Evolutionary conservation across 2,888 invertebrate species (phyloP).

Genomic region (Brachypalpus laphriformis): DNA sequence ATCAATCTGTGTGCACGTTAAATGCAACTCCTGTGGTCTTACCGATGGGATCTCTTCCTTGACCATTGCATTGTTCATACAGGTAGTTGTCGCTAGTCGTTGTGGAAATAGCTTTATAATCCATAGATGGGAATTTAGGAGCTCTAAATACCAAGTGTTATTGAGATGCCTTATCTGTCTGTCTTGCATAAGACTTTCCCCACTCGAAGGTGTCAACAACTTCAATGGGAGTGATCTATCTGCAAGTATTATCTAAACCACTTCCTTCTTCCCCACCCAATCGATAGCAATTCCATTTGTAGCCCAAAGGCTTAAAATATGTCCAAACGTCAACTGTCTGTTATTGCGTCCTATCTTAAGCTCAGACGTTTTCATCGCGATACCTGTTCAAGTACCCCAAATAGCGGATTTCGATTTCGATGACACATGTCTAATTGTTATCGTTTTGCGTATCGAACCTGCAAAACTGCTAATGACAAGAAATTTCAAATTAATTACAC

Average conservation of each 20-base stretch:
- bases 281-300: not conserved
- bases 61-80: too few relatives aligned
- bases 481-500: slow-evolving; percentile 34
- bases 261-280: slow-evolving; percentile 1
- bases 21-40: too few relatives aligned
- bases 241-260: not conserved
- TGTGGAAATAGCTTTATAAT: too few relatives aligned
- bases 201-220: slow-evolving; percentile 10
- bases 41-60: too few relatives aligned
- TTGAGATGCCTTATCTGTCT: not conserved
- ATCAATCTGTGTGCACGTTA: too few relatives aligned
- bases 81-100: too few relatives aligned
- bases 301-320: not conserved
- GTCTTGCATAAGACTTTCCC: slow-evolving; percentile 1
- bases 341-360: not conserved
- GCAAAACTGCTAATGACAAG: not conserved
- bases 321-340: not conserved
- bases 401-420: slow-evolving; percentile 5
- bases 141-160: too few relatives aligned
- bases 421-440: not conserved
- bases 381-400: slow-evolving; percentile 11
- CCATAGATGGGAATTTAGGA: too few relatives aligned
- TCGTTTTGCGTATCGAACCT: not conserved
- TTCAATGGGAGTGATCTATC: not conserved
- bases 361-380: not conserved